A percentile compares a stretch with the other conserved stretches of the same genome.
Conservation (phyloP, 2,113 vertebrate species). For the Toxotes jaculatrix region DNA sequence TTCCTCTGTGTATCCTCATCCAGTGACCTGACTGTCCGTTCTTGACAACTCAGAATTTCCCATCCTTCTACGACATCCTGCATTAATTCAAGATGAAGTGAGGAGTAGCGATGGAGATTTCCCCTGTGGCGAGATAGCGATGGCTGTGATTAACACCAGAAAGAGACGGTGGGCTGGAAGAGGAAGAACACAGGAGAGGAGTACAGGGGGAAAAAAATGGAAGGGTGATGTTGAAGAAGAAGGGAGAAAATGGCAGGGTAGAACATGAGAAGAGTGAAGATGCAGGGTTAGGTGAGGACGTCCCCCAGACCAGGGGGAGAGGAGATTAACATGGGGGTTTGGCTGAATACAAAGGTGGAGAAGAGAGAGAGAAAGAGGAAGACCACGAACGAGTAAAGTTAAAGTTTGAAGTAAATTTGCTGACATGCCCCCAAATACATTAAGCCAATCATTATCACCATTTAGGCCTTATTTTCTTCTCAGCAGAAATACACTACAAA, state of each 20-base stretch:
- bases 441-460: neutral
- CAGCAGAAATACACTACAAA: no score
- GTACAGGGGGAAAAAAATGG: neutral
- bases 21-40: slow-evolving; percentile 36
- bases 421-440: neutral
- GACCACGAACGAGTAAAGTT: no score
- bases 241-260: neutral
- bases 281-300: slow-evolving; percentile 24
- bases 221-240: slow-evolving; percentile 12
- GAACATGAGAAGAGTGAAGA: neutral
- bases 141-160: slow-evolving; percentile 71
- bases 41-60: slow-evolving; percentile 54
- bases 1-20: slow-evolving; percentile 15
- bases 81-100: slow-evolving; percentile 77
- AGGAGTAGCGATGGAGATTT: slow-evolving; percentile 70
- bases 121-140: slow-evolving; percentile 67
- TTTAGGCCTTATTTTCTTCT: no score
- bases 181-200: slow-evolving; percentile 34
- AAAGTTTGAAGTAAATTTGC: neutral
- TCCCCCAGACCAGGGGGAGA: neutral
- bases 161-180: slow-evolving; percentile 42
- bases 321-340: neutral
- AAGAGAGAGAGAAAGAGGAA: neutral
- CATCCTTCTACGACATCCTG: slow-evolving; percentile 47
- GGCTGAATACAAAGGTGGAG: neutral